These are phyloP conservation scores for Atlantisia rogersi DNA, from an alignment of 2,113 vertebrate species.

Conservation along the genomic window DNA sequence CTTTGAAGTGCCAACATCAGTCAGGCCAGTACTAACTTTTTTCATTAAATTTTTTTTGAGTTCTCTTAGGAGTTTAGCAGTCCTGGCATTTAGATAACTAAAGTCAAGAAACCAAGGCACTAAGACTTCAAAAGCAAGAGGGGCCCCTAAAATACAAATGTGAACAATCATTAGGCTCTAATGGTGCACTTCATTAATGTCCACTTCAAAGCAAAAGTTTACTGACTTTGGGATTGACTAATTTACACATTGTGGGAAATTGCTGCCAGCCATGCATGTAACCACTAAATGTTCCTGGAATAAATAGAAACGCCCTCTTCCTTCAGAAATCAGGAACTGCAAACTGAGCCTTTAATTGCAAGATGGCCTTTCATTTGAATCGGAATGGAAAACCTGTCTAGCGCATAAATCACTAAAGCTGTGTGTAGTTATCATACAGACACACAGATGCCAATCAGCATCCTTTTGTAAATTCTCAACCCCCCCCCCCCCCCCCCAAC, in stretches of 20 bases:
- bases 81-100: conserved; percentile 87
- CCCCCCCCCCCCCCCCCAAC: not conserved
- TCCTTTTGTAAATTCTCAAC: not conserved
- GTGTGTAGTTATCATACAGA: conserved; percentile 29
- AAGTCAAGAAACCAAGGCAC: conserved; percentile 80
- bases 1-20: conserved; percentile 96
- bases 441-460: conserved; percentile 21
- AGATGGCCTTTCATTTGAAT: conserved; percentile 56
- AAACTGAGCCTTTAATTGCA: conserved; percentile 55
- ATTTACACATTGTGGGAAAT: conserved; percentile 99
- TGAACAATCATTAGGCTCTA: conserved; percentile 83
- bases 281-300: conserved; percentile 84
- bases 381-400: conserved; percentile 13
- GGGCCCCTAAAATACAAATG: conserved; percentile 84
- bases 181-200: conserved; percentile 94
- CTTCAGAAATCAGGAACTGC: conserved; percentile 77
- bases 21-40: conserved; percentile 81
- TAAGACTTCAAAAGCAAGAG: conserved; percentile 88
- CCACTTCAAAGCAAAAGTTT: conserved; percentile 92
- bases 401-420: not conserved
- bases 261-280: conserved; percentile 92
- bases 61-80: conserved; percentile 86
- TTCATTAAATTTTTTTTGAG: conserved; percentile 82
- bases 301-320: conserved; percentile 84
- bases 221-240: conserved; percentile 95